These are phyloP conservation scores for Cinclus mexicanus DNA, from an alignment of 2,113 vertebrate genomes.

Conservation along the genomic window DNA sequence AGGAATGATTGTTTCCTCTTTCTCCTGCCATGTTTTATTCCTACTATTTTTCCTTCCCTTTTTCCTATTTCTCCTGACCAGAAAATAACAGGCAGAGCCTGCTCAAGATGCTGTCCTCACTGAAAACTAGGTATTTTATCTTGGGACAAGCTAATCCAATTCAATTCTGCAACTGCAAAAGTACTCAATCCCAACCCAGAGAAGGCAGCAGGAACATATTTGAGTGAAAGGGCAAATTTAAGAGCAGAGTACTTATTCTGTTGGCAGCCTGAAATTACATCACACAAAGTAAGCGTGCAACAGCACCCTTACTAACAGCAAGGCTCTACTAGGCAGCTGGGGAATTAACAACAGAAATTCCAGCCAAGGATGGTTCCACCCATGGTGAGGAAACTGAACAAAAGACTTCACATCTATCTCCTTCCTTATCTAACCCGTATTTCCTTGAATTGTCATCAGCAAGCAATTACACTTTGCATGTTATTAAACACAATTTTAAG, in stretches of 20 bases:
- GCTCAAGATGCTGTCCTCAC: not conserved
- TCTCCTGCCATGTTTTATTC: not conserved
- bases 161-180: not conserved
- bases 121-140: not conserved
- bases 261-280: not conserved
- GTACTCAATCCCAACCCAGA: not conserved
- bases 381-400: constrained; percentile 53
- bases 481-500: constrained; percentile 19
- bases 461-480: not conserved
- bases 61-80: not conserved
- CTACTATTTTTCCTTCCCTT: not conserved
- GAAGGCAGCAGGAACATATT: not conserved
- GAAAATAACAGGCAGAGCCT: not conserved
- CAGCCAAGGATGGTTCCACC: constrained; percentile 51
- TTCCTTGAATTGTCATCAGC: constrained; percentile 56
- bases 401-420: constrained; percentile 52
- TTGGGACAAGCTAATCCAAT: not conserved
- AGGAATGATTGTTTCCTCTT: not conserved
- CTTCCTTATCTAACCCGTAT: constrained; percentile 25
- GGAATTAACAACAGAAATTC: constrained; percentile 33
- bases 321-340: not conserved
- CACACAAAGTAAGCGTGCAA: not conserved
- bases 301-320: not conserved
- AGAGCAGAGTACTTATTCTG: not conserved
- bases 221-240: not conserved